Base-by-base conservation (phyloP, 2,888 invertebrate species). In the Cryptocheilus praepositus region DNA sequence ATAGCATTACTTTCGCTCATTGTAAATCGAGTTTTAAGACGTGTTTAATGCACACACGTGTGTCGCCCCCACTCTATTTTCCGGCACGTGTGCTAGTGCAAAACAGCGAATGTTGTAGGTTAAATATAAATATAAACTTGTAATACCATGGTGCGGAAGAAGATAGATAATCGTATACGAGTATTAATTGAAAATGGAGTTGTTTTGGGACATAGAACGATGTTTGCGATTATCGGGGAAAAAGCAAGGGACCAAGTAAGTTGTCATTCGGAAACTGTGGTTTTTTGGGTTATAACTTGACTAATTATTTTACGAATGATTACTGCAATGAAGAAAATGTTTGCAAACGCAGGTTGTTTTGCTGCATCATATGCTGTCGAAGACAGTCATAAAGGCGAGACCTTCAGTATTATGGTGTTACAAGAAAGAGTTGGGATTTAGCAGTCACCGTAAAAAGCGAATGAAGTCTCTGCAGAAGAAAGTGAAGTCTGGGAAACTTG, bases 381-480 rank as follows among this genome's bases (percentile, higher is more conserved):
- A 99, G 90, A 95, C 98, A 0, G 93, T 94, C 58, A 95, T 98
- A 0, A 97, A 97, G 89, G 94, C 98, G 0, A 91, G 98, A 49
- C 99, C 99, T 0, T 94, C 95, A 52, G 97, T 99, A 0, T 90
- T 99, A 11, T 99, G 99, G 99, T 99, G 99, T 88, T 99, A 99
- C 89, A 99, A 99, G 92, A 98, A 93, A 73, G 91, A 91, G 73
- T 82, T 91, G 49, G 91, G 90, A 0, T 91, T 91, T 74, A 90
- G 89, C 68, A 91, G 97, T 85, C 96, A 98, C 87, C 93, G 97
- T 7, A 96, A 97, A 84, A 99, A 99, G 89, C 92, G 96, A 74
- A 97, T 97, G 90, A 96, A 96, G 84, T 91, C 93, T 68, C 84
- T 95, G 13, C 92, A 94, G 81, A 93, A 93, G 81, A 98, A 97